These are phyloP conservation scores for Drosophila persimilis DNA, from an alignment of 1,140 invertebrate species.

Conservation along the genomic window DNA sequence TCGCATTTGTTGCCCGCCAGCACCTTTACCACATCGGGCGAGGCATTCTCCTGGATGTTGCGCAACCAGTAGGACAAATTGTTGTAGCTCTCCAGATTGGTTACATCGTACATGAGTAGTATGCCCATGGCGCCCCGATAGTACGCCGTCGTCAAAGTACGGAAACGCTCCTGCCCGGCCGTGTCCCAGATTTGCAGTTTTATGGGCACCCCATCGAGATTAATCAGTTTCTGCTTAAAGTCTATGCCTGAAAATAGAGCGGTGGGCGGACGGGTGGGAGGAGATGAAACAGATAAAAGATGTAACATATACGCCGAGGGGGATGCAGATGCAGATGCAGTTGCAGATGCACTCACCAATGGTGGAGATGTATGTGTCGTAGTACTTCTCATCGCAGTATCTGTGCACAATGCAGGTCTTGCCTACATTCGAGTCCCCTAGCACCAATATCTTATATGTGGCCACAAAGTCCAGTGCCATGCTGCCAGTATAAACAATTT, in stretches of 20 bases:
- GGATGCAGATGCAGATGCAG: not conserved
- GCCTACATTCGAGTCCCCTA: constrained; percentile 95
- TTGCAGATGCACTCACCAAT: constrained; percentile 88
- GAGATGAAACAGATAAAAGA: constrained; percentile 18
- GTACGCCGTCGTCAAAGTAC: constrained; percentile 93
- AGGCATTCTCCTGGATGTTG: constrained; percentile 95
- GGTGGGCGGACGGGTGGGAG: too few species aligned
- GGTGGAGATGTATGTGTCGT: constrained; percentile 95
- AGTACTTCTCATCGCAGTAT: constrained; percentile 95
- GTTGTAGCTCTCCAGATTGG: constrained; percentile 93
- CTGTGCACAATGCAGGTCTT: constrained; percentile 96
- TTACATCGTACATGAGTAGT: constrained; percentile 93
- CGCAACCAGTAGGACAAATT: constrained; percentile 93
- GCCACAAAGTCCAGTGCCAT: constrained; percentile 93
- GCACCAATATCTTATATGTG: constrained; percentile 93
- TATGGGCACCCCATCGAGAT: constrained; percentile 92
- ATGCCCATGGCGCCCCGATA: constrained; percentile 94
- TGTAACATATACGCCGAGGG: not conserved
- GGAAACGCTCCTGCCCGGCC: constrained; percentile 83
- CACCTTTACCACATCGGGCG: constrained; percentile 92
- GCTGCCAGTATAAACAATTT: constrained; percentile 32
- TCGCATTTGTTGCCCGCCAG: constrained; percentile 94
- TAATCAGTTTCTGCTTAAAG: constrained; percentile 95
- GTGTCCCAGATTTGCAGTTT: constrained; percentile 96
- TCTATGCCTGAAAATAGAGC: constrained; percentile 88